Evolutionary conservation across 2,888 invertebrate genomes (phyloP).

Genomic region (Pollenia griseotomentosa): DNA sequence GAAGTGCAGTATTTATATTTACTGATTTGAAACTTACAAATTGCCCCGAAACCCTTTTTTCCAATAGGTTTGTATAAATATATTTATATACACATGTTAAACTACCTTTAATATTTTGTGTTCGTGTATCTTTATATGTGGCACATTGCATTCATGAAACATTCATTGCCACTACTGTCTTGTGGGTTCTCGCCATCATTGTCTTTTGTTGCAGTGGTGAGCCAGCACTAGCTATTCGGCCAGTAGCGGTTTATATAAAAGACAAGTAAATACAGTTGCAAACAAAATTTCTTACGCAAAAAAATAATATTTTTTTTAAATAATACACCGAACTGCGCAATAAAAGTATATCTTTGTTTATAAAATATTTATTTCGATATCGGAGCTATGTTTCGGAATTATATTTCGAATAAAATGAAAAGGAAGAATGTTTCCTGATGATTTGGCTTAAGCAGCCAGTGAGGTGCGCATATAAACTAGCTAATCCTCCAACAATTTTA

Average conservation of each 20-base stretch:
- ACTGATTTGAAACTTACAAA: slow-evolving; percentile 51
- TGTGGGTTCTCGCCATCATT: slow-evolving; percentile 8
- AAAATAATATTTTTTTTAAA: no score
- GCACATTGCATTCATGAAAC: background rate
- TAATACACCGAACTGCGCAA: no score
- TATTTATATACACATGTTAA: slow-evolving; percentile 42
- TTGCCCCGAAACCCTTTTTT: slow-evolving; percentile 33
- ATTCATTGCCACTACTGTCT: background rate
- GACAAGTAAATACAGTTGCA: slow-evolving; percentile 13
- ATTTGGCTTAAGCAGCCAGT: no score
- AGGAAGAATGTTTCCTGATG: no score
- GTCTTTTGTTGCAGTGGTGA: slow-evolving; percentile 1
- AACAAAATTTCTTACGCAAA: no score
- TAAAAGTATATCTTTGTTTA: no score
- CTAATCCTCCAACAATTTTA: no score
- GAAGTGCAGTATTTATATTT: slow-evolving; percentile 23
- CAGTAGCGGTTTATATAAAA: slow-evolving; percentile 23
- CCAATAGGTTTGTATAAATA: background rate
- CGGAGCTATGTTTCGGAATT: no score
- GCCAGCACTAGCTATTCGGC: slow-evolving; percentile 1
- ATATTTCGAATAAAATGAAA: no score
- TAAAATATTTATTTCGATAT: no score
- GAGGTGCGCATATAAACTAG: no score
- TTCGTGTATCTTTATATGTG: background rate
- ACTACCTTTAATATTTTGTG: slow-evolving; percentile 22